Conservation (phyloP, 2,797 vertebrate genomes). For the Liparis tanakae region DNA sequence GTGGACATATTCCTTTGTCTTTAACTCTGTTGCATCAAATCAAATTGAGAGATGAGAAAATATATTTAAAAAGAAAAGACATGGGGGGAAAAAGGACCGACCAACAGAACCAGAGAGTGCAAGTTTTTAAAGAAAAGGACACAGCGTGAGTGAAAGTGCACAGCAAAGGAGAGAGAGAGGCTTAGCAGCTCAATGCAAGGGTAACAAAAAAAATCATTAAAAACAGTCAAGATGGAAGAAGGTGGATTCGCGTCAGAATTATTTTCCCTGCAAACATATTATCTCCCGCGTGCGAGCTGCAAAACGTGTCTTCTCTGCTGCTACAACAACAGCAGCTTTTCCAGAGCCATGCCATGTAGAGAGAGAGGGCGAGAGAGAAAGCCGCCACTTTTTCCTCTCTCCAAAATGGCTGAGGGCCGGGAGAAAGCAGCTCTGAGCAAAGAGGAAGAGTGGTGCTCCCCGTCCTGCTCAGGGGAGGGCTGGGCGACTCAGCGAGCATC, state of each 20-base stretch:
- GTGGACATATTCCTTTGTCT: slow-evolving; percentile 86
- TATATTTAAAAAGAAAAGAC: slow-evolving; percentile 56
- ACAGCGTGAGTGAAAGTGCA: slow-evolving; percentile 67
- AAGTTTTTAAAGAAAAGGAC: slow-evolving; percentile 68
- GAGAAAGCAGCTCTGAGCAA: slow-evolving; percentile 74
- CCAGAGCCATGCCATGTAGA: slow-evolving; percentile 84
- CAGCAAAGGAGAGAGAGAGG: slow-evolving; percentile 59
- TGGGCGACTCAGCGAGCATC: slow-evolving; percentile 69
- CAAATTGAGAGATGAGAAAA: slow-evolving; percentile 75
- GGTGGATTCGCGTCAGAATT: slow-evolving; percentile 68
- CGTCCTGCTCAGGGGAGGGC: slow-evolving; percentile 74
- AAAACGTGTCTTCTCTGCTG: slow-evolving; percentile 69
- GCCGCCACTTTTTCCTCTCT: slow-evolving; percentile 74
- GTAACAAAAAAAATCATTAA: slow-evolving; percentile 66
- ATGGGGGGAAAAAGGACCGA: slow-evolving; percentile 53
- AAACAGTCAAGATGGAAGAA: slow-evolving; percentile 71
- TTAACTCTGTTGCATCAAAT: slow-evolving; percentile 80
- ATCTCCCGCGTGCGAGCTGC: slow-evolving; percentile 76
- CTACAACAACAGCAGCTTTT: slow-evolving; percentile 73
- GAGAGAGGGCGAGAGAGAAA: slow-evolving; percentile 64
- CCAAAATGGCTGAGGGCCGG: slow-evolving; percentile 87
- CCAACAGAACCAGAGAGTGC: slow-evolving; percentile 62
- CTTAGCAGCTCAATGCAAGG: slow-evolving; percentile 69
- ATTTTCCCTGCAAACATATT: slow-evolving; percentile 79
- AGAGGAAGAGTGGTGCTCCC: slow-evolving; percentile 73